Evolutionary conservation across 2,888 invertebrate genomes (phyloP), one percentile per base, ranked within the genome.

Genomic region (Danaus chrysippus): DNA sequence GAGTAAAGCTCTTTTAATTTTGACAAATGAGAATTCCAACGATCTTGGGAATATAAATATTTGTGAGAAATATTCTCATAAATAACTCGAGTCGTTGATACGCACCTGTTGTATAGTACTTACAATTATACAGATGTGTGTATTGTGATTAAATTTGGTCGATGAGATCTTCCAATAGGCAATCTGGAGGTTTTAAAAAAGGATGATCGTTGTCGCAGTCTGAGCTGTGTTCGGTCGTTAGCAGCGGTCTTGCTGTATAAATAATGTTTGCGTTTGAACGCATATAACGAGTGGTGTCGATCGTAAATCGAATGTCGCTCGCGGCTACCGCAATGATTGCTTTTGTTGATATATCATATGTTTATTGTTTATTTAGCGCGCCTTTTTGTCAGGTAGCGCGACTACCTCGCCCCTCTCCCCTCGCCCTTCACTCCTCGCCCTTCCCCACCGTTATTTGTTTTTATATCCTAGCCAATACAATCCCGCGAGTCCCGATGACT

Each of bases 341-440:
- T 82, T 86, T 83, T 75, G 78, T 79, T 86, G 84, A 86, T 85
- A 81, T 85, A 85, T 84, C 79, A 82, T 78, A 79, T 73, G 76
- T 76, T 80, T 77, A 79, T 83, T 89, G 85, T 87, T 87, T 87
- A 83, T 85, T 84, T 81, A 86, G 77, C 80, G 77, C 77, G 71
- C 73, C 79, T 80, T 83, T 83, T 82, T 81, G 77, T 79, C 76
- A 81, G 83, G 85, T 82, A 85, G 86, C 85, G 69, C 71, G 66
- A 67, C 62, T 65, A 63, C 59, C 62, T 63, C 63, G 65, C 62
- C 62, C 66, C 64, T n/a, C 49, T 34, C 23, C 17, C 17, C 49
- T 9, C 17, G 49, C 49, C 17, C 49, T 49, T 49, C 63, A 56
- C 62, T 62, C 62, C 65, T 63, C 62, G 65, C 64, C 46, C 17